A percentile compares a stretch with the other conserved stretches of the same genome.
phyloP scores from a whole-genome alignment of 1,140 invertebrate genomes.

The Drosophila kohkoa region DNA sequence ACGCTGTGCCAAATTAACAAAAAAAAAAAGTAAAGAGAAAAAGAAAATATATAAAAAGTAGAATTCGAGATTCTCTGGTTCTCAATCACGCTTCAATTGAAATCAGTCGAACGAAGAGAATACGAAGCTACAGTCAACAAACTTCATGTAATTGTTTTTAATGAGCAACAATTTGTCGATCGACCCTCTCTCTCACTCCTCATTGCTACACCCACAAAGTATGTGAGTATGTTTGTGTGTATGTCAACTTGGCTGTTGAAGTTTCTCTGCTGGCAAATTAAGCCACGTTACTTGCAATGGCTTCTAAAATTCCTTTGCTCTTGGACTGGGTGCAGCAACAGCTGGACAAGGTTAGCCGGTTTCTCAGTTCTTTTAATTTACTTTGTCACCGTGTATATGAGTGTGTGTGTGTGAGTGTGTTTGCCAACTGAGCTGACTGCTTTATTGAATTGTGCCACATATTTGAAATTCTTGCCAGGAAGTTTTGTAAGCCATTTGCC shows the following conservation, averaged over 20 bases:
- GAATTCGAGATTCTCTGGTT: constrained; percentile 38
- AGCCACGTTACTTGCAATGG: constrained; percentile 75
- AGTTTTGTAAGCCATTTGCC: constrained; percentile 61
- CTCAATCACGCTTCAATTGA: constrained; percentile 58
- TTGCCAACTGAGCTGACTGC: constrained; percentile 38
- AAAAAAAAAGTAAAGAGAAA: constrained; percentile 17
- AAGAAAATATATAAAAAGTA: constrained; percentile 24
- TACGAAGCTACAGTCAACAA: constrained; percentile 35
- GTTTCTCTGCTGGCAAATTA: constrained; percentile 55
- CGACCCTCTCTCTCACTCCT: not conserved
- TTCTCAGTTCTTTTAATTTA: constrained; percentile 46
- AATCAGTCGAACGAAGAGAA: constrained; percentile 42
- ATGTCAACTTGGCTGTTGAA: constrained; percentile 54
- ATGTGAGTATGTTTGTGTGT: constrained; percentile 34
- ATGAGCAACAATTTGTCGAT: constrained; percentile 52
- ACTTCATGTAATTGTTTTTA: constrained; percentile 72
- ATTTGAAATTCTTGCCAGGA: constrained; percentile 77
- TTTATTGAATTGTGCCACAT: constrained; percentile 80
- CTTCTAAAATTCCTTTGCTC: constrained; percentile 70
- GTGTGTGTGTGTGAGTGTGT: constrained; percentile 19
- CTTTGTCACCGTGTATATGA: constrained; percentile 9
- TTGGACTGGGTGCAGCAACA: constrained; percentile 70
- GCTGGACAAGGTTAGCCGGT: constrained; percentile 79
- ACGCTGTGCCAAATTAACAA: constrained; percentile 62
- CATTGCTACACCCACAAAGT: constrained; percentile 45